Evolutionary conservation across 1,140 invertebrate genomes (phyloP), one percentile per base, ranked within the genome.

Genomic region (Choristoneura fumiferana): DNA sequence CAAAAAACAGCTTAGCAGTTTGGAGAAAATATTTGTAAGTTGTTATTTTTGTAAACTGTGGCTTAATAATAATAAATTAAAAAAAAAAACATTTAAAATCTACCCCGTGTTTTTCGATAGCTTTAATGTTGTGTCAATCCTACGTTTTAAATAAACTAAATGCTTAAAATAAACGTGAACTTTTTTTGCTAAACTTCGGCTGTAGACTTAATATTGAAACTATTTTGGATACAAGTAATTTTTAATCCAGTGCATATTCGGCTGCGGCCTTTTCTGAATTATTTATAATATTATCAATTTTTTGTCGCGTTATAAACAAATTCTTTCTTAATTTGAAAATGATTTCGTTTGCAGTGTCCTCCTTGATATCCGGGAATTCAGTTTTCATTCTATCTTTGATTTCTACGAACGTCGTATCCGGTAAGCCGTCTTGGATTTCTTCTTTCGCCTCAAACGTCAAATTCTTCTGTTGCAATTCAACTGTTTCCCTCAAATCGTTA

Each of bases 251-350:
- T 1, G 43, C 43, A 12, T 49, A 49, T 52, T 58, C 57, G 5
- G 17, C 8, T 9, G 36, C 12, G 0, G 53, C 53, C n/a, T 17
- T 52, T 18, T 52, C 4, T 0, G 57, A 49, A 12, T 65, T 49
- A 36, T 37, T 58, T 14, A 73, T 66, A 22, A 76, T 45, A 17
- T 49, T 6, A 60, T 78, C 73, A 9, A 78, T 58, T 13, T 68
- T 66, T 22, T 71, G 54, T 40, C 71, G 12, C 0, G 76, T 72
- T 1, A 15, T 33, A 4, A 58, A 65, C 9, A 78, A 53, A 59
- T 72, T 74, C 53, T 60, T 70, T 15, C 76, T 69, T 5, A 76
- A 45, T 8, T 36, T 64, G 40, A 65, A 72, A 0, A 73, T 59
- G 4, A 76, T 65, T 22, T 65, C 64, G 9, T 66, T 59, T 0